Conservation (phyloP, 2,797 vertebrate genomes). For the Cichlasoma orientale region DNA sequence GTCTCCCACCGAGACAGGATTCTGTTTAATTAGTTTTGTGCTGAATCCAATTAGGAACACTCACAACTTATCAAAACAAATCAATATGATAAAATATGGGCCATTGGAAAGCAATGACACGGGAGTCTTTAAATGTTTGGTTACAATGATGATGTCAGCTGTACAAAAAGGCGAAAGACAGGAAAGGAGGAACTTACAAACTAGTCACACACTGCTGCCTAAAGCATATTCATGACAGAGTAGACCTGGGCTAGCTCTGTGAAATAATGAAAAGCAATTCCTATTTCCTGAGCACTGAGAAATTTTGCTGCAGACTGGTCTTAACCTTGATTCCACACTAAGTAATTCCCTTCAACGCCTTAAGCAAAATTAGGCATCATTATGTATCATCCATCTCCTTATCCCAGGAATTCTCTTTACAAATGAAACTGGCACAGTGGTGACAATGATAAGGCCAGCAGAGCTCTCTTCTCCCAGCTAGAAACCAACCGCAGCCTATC, state of each 20-base stretch:
- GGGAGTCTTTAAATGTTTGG: conserved; percentile 25
- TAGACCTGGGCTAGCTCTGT: conserved; percentile 42
- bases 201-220: conserved; percentile 40
- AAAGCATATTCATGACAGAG: conserved; percentile 51
- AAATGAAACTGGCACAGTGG: conserved; percentile 68
- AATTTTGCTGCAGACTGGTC: conserved; percentile 74
- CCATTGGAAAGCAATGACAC: conserved; percentile 41
- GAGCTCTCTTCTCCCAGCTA: conserved; percentile 60
- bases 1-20: conserved; percentile 25
- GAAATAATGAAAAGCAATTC: conserved; percentile 68
- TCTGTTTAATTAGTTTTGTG: conserved; percentile 48
- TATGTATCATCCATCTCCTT: conserved; percentile 79
- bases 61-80: conserved; percentile 55
- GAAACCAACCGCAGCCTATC: conserved; percentile 51
- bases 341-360: conserved; percentile 81
- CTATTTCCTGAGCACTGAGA: conserved; percentile 62
- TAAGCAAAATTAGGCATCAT: conserved; percentile 82
- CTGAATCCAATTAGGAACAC: conserved; percentile 45
- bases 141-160: conserved; percentile 18
- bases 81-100: conserved; percentile 38
- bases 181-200: conserved; percentile 17
- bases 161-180: not conserved
- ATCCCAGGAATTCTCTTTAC: conserved; percentile 75
- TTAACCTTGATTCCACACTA: conserved; percentile 80
- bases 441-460: conserved; percentile 70